These are phyloP conservation scores for Pinctada fucata DNA, from an alignment of 2,888 invertebrate genomes.

Conservation along the genomic window DNA sequence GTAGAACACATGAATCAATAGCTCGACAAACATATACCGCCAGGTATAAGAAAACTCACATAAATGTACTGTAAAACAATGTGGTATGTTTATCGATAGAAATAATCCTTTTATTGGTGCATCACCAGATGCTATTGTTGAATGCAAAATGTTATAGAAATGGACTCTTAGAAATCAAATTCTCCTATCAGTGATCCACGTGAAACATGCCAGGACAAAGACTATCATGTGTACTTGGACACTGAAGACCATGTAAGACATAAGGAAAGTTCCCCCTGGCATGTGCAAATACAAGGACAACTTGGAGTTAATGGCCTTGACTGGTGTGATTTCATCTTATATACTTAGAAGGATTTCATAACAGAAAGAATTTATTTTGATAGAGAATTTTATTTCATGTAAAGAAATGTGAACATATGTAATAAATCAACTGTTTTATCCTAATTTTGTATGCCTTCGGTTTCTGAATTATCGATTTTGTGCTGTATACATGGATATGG, in stretches of 20 bases:
- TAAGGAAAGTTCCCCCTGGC: constrained; percentile 11
- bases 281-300: constrained; percentile 16
- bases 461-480: too few species aligned
- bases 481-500: too few species aligned
- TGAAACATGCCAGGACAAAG: constrained; percentile 8
- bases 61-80: not conserved
- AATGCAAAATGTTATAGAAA: constrained; percentile 12
- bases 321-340: constrained; percentile 7
- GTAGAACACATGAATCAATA: constrained; percentile 15
- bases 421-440: too few species aligned
- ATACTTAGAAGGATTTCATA: constrained; percentile 6
- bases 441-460: too few species aligned
- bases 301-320: not conserved
- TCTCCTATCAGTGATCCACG: not conserved
- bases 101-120: constrained; percentile 2
- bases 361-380: constrained; percentile 5
- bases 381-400: too few species aligned
- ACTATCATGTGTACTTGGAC: constrained; percentile 8
- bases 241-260: constrained; percentile 1
- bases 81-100: constrained; percentile 7
- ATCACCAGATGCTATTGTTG: constrained; percentile 14
- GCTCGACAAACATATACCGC: constrained; percentile 6
- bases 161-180: constrained; percentile 14
- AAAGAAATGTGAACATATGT: too few species aligned
- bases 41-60: not conserved